Evolutionary conservation across 2,113 vertebrate species (phyloP).

Genomic region (Panurus biarmicus): DNA sequence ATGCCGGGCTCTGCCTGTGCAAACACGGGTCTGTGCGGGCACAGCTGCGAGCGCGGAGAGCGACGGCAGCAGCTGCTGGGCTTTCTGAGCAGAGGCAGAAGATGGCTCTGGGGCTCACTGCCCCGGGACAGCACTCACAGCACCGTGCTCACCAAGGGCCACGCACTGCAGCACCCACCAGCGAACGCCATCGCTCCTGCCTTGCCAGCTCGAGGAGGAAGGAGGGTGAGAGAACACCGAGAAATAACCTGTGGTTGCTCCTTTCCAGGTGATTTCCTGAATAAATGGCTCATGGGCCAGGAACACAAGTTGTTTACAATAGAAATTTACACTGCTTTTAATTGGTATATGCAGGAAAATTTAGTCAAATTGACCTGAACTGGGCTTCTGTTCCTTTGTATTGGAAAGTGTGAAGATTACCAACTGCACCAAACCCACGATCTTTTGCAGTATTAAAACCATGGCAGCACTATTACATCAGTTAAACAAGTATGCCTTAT

Average conservation of each 20-base stretch:
- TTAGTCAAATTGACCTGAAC: background rate
- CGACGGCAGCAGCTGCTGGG: slow-evolving; percentile 49
- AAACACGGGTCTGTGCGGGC: background rate
- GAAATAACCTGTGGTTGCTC: background rate
- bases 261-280: background rate
- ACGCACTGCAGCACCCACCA: background rate
- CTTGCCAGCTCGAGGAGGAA: background rate
- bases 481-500: background rate
- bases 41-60: slow-evolving; percentile 38
- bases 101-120: background rate
- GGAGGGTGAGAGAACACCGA: background rate
- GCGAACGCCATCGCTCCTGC: background rate
- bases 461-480: background rate
- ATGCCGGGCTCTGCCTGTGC: background rate
- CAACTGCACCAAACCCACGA: background rate
- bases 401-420: background rate
- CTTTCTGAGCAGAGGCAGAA: background rate
- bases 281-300: background rate
- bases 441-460: background rate
- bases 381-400: background rate
- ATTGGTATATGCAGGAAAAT: background rate
- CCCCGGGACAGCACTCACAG: background rate
- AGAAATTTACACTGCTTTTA: background rate
- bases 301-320: background rate
- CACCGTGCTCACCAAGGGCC: background rate